A percentile compares a stretch with the other conserved stretches of the same genome.
Conservation (phyloP, 2,113 vertebrate species). For the Coregonus clupeaformis region DNA sequence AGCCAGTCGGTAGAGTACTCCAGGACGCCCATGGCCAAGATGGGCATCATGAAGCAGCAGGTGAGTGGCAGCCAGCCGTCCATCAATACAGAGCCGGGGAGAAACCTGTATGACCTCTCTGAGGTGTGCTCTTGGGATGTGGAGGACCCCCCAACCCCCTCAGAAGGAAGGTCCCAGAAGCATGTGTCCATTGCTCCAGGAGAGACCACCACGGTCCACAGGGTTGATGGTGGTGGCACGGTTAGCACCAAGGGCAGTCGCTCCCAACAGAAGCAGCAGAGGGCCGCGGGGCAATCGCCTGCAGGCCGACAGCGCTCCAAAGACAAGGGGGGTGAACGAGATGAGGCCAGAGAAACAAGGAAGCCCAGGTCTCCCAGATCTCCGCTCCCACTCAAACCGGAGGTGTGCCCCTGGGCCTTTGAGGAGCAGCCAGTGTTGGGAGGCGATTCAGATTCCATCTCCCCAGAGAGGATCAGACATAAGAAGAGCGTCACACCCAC, state of each 20-base stretch:
- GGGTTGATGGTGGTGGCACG: constrained; percentile 34
- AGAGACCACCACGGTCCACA: constrained; percentile 76
- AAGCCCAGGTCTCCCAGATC: constrained; percentile 64
- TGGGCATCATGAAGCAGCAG: constrained; percentile 96
- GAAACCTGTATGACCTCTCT: constrained; percentile 83
- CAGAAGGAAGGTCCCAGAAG: constrained; percentile 88
- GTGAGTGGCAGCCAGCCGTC: constrained; percentile 77
- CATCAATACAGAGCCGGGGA: constrained; percentile 81
- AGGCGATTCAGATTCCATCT: constrained; percentile 61
- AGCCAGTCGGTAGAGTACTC: constrained; percentile 84
- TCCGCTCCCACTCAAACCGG: constrained; percentile 73
- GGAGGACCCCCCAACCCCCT: constrained; percentile 82
- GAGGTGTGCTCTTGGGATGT: constrained; percentile 96
- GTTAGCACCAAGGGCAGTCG: constrained; percentile 76
- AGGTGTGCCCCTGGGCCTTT: constrained; percentile 66
- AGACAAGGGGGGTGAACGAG: constrained; percentile 77
- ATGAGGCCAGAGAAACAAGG: constrained; percentile 62
- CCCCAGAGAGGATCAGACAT: constrained; percentile 78
- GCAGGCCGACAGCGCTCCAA: constrained; percentile 73
- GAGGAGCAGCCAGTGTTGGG: constrained; percentile 72
- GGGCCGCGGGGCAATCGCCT: constrained; percentile 69
- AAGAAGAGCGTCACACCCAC: constrained; percentile 82
- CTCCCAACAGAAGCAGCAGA: constrained; percentile 79
- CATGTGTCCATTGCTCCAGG: constrained; percentile 94
- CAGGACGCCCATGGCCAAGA: constrained; percentile 80